Evolutionary conservation across 2,888 invertebrate species (phyloP).

Genomic region (Cetonia aurata): DNA sequence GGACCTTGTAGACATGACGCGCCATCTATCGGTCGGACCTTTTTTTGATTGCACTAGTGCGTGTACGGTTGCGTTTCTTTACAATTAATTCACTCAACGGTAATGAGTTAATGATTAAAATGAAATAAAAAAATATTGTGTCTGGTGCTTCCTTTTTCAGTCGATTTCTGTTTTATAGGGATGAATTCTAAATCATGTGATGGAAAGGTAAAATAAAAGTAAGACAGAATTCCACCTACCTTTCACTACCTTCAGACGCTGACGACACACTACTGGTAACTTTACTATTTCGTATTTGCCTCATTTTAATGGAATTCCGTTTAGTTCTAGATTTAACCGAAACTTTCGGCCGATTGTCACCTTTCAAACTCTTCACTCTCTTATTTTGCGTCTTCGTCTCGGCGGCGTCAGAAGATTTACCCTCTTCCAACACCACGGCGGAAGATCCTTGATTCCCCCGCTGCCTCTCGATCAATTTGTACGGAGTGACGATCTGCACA

Average conservation of each 20-base stretch:
- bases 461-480: conserved; percentile 15
- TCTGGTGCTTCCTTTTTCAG: background rate
- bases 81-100: no score
- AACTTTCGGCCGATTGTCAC: conserved; percentile 43
- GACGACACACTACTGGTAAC: conserved; percentile 42
- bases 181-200: background rate
- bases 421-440: background rate
- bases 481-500: conserved; percentile 47
- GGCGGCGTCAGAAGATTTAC: background rate
- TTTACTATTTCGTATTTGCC: conserved; percentile 47
- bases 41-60: no score
- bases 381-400: conserved; percentile 11
- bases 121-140: no score
- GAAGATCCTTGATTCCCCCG: background rate
- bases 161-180: background rate
- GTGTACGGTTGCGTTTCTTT: no score
- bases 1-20: no score
- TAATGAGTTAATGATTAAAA: no score
- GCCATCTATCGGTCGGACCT: no score
- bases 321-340: conserved; percentile 53
- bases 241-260: conserved; percentile 49
- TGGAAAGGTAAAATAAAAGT: background rate
- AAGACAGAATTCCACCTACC: conserved; percentile 42
- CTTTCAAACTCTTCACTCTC: conserved; percentile 26
- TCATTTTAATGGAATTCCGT: conserved; percentile 48